These are phyloP conservation scores for Gallinago stenura DNA, from an alignment of 2,797 vertebrate species.

Conservation along the genomic window DNA sequence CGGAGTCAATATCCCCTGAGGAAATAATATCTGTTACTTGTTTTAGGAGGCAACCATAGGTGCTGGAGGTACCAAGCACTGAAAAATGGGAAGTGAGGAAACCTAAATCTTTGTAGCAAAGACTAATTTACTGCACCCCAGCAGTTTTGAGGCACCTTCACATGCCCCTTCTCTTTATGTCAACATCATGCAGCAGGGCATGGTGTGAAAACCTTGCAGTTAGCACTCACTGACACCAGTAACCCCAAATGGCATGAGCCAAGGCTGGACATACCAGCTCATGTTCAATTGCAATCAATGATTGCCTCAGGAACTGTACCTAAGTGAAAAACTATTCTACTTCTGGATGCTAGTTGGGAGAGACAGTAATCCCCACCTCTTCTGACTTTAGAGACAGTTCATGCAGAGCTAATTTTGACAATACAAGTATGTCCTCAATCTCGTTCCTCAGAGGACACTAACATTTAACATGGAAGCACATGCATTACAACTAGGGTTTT, in stretches of 20 bases:
- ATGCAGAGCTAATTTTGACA: not conserved
- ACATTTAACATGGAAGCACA: not conserved
- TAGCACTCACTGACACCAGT: not conserved
- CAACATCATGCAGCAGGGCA: not conserved
- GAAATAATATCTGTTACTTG: not conserved
- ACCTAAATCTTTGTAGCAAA: not conserved
- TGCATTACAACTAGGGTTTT: rapidly evolving
- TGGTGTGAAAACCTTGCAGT: not conserved
- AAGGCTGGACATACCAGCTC: not conserved
- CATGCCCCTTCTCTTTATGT: not conserved
- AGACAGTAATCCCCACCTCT: not conserved
- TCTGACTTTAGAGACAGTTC: too few relatives aligned
- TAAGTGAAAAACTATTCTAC: not conserved
- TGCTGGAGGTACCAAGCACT: not conserved
- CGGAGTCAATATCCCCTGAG: not conserved
- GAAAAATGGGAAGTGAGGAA: not conserved
- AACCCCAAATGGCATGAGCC: not conserved
- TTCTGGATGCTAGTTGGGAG: not conserved
- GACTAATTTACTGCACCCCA: not conserved
- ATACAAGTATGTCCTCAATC: not conserved
- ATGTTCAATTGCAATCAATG: not conserved
- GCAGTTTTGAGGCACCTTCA: not conserved
- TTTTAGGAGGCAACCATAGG: not conserved
- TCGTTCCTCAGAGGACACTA: rapidly evolving
- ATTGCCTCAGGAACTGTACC: not conserved